A percentile compares a stretch with the other conserved stretches of the same genome.
Conservation (phyloP, 2,888 invertebrate species). For the Cantharis rustica region DNA sequence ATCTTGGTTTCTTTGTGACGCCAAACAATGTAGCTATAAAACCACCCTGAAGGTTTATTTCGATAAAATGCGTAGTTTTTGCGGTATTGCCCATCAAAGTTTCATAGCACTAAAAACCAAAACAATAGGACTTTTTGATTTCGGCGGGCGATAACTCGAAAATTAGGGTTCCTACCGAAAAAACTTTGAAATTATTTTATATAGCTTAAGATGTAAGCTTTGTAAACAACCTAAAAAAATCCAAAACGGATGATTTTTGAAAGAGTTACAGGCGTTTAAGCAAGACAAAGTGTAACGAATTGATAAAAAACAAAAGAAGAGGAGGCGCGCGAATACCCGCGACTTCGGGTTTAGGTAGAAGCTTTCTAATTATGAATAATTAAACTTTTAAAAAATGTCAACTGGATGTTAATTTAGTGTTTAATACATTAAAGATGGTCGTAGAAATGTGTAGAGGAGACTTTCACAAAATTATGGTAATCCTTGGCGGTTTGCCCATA, state of each 20-base stretch:
- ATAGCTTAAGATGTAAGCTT: neutral
- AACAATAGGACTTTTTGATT: neutral
- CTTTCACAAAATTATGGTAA: neutral
- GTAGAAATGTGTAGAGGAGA: neutral
- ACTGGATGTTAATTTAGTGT: neutral
- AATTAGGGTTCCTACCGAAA: neutral
- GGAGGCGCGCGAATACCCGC: too few relatives aligned
- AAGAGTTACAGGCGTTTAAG: neutral
- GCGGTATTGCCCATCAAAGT: neutral
- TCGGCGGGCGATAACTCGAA: neutral
- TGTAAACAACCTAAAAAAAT: neutral
- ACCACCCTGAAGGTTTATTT: neutral
- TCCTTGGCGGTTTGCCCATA: conserved; percentile 27
- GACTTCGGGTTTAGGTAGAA: neutral
- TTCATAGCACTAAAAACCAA: neutral
- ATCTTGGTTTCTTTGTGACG: neutral
- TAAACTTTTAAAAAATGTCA: neutral
- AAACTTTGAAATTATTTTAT: neutral
- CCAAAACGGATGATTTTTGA: neutral
- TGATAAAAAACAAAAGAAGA: too few relatives aligned
- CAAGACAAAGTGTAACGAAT: neutral
- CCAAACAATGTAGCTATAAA: neutral
- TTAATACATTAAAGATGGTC: neutral
- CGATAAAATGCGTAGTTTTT: neutral
- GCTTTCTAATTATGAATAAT: neutral